Conservation (phyloP, 2,113 vertebrate species). For the Cavia aperea region DNA sequence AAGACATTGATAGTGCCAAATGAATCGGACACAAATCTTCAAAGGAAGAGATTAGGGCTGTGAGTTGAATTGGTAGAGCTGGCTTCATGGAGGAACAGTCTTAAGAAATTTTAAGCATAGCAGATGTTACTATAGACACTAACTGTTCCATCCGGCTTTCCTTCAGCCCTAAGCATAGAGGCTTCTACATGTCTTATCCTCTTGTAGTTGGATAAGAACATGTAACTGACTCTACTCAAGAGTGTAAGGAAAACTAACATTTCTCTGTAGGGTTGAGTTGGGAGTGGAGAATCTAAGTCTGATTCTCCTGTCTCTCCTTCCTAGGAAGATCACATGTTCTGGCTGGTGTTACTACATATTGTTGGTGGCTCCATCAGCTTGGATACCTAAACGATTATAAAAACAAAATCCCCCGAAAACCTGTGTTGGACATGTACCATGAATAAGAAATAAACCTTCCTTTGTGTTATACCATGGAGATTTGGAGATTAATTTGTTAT, state of each 20-base stretch:
- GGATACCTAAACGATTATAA: neutral
- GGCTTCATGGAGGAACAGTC: neutral
- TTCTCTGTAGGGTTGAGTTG: neutral
- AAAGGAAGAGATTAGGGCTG: constrained; percentile 23
- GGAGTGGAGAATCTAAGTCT: neutral
- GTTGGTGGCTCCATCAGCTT: neutral
- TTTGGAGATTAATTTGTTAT: constrained; percentile 29
- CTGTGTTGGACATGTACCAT: neutral
- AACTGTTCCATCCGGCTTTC: neutral
- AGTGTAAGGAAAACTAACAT: neutral
- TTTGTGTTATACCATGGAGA: neutral
- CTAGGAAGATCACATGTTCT: neutral
- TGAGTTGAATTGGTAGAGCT: neutral
- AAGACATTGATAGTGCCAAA: constrained; percentile 27
- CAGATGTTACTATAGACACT: neutral
- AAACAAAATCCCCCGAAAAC: neutral
- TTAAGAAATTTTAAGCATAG: neutral
- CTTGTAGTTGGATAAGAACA: neutral
- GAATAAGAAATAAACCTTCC: neutral
- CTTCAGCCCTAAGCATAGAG: neutral
- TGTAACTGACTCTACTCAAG: neutral
- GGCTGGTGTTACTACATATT: neutral
- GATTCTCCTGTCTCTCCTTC: neutral
- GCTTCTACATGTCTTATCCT: neutral
- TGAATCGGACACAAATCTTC: neutral